Conservation (phyloP, 23 tunicate genomes). For the Trididemnum miniatum region DNA sequence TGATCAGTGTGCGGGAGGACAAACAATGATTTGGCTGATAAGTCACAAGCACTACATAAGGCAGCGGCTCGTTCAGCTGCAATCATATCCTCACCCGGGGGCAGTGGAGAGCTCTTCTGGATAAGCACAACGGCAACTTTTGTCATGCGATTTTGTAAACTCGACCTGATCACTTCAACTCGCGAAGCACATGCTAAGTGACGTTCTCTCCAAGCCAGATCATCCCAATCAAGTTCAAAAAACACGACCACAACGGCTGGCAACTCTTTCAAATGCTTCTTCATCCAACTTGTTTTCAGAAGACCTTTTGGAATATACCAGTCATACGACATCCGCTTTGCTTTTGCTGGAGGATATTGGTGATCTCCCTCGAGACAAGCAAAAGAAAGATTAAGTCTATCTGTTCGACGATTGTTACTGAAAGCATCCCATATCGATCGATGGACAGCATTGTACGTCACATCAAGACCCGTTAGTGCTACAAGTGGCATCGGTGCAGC, state of each 20-base stretch:
- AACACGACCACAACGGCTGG: slow-evolving; percentile 87
- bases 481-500: slow-evolving; percentile 66
- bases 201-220: slow-evolving; percentile 77
- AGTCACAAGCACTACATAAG: slow-evolving; percentile 85
- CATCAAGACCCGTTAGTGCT: slow-evolving; percentile 85
- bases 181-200: slow-evolving; percentile 90
- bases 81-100: slow-evolving; percentile 92
- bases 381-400: slow-evolving; percentile 59
- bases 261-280: slow-evolving; percentile 63
- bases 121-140: slow-evolving; percentile 86
- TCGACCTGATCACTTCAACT: slow-evolving; percentile 81
- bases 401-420: slow-evolving; percentile 71
- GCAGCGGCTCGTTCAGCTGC: slow-evolving; percentile 88
- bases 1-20: slow-evolving; percentile 86
- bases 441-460: slow-evolving; percentile 88
- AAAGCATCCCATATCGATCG: slow-evolving; percentile 93
- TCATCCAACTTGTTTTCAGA: slow-evolving; percentile 77
- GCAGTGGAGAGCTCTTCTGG: slow-evolving; percentile 79
- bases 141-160: slow-evolving; percentile 73
- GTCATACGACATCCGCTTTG: slow-evolving; percentile 86
- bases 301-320: slow-evolving; percentile 96
- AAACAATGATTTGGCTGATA: slow-evolving; percentile 87
- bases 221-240: slow-evolving; percentile 95
- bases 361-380: slow-evolving; percentile 89
- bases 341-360: slow-evolving; percentile 64